phyloP scores from a whole-genome alignment of 2,113 vertebrate genomes.

The Tachysurus fulvidraco region DNA sequence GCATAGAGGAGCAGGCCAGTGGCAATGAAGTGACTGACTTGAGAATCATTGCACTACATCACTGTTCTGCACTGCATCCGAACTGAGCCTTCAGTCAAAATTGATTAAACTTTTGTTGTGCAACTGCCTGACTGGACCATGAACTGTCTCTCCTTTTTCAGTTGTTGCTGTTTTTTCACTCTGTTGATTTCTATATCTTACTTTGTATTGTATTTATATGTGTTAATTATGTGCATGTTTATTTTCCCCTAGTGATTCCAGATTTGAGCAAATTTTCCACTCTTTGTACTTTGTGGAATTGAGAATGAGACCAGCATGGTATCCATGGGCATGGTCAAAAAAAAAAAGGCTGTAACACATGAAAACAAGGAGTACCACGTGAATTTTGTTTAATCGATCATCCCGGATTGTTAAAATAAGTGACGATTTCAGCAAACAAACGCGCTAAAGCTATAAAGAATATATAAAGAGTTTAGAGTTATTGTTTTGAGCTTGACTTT shows the following conservation, averaged over 20 bases:
- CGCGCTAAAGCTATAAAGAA: conserved; percentile 37
- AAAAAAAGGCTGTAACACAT: conserved; percentile 24
- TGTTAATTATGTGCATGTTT: conserved; percentile 76
- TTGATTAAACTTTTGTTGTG: conserved; percentile 83
- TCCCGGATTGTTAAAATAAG: conserved; percentile 69
- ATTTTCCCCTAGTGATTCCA: conserved; percentile 64
- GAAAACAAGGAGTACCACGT: conserved; percentile 40
- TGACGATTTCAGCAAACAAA: conserved; percentile 48
- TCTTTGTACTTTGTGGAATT: conserved; percentile 57
- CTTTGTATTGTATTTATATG: conserved; percentile 74
- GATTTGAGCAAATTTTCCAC: conserved; percentile 52
- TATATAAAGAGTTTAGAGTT: conserved; percentile 42
- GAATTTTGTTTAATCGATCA: conserved; percentile 39
- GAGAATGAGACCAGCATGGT: conserved; percentile 58
- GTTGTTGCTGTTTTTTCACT: conserved; percentile 56
- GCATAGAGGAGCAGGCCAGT: conserved; percentile 66
- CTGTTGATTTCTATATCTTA: conserved; percentile 65
- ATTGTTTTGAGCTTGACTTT: conserved; percentile 41
- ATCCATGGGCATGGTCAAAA: conserved; percentile 57
- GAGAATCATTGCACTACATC: conserved; percentile 85
- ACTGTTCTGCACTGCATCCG: conserved; percentile 90
- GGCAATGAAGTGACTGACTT: conserved; percentile 82
- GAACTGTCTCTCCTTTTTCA: conserved; percentile 70
- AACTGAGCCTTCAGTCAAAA: conserved; percentile 88
- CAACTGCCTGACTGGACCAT: conserved; percentile 87